phyloP scores from a whole-genome alignment of 2,888 invertebrate species.

The Eulithis prunata region DNA sequence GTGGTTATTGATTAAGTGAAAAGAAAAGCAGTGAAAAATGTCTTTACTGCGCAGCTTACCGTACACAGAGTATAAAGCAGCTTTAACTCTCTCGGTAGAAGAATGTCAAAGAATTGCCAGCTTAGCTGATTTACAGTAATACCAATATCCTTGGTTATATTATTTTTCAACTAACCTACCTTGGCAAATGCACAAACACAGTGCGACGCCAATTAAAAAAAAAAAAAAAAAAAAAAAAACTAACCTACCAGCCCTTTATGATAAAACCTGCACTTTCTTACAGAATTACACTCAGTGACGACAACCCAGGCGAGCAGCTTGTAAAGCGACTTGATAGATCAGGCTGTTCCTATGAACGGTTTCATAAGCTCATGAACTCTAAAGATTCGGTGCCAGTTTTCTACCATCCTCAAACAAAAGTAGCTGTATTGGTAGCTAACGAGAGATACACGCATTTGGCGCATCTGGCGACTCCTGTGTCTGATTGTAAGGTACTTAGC shows the following conservation, averaged over 20 bases:
- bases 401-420: conserved; percentile 68
- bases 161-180: neutral
- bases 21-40: conserved; percentile 47
- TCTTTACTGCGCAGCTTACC: conserved; percentile 67
- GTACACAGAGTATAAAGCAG: conserved; percentile 66
- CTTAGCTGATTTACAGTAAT: conserved; percentile 66
- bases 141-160: conserved; percentile 42
- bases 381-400: conserved; percentile 58
- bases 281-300: conserved; percentile 59
- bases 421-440: conserved; percentile 76
- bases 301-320: conserved; percentile 68
- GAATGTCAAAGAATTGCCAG: conserved; percentile 70
- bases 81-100: conserved; percentile 54
- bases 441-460: conserved; percentile 70
- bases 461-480: conserved; percentile 70
- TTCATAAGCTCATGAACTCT: conserved; percentile 51
- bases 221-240: too few species aligned
- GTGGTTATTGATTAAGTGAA: too few species aligned
- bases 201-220: too few species aligned
- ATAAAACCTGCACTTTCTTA: conserved; percentile 35
- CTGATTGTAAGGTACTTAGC: conserved; percentile 72
- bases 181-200: too few species aligned
- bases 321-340: conserved; percentile 64
- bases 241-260: neutral
- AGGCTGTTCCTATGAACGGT: conserved; percentile 61